Evolutionary conservation across 2,113 vertebrate genomes (phyloP), one percentile per base, ranked within the genome.

Genomic region (Saccopteryx bilineata): DNA sequence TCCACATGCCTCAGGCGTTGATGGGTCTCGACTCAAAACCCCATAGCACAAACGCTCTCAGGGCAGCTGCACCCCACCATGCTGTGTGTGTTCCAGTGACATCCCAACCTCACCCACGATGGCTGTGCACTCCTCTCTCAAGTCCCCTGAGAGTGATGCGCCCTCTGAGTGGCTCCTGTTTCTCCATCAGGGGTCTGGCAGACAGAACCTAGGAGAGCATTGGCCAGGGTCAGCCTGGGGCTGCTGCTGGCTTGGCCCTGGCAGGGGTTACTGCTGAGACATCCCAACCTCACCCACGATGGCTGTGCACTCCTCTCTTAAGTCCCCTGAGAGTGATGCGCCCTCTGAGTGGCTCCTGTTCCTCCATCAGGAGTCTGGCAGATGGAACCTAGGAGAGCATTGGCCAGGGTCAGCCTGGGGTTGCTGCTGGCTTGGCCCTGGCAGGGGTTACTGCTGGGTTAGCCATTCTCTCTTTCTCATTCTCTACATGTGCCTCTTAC

Each of bases 401-500:
- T n/a, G 50, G 54, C 23, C 24, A 21, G 14, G 10, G 63, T 17
- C 56, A 58, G 63, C 24, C 31, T 1, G 2, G 61, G 48, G 65
- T 48, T 76, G 13, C 6, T 76, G 87, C 48, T 75, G 90, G 61
- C 12, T n/a, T n/a, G 74, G 95, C 28, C 50, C 60, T 23, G 39
- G 2, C 31, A 83, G 31, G 21, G 31, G 8, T 8, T 65, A 58
- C 39, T 24, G 24, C 63, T 90, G 88, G 89, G 39, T 85, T 58
- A 58, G 61, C 48, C 1, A 0, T 11, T 54, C 63, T 26, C 18
- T 83, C 56, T 50, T 75, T 52, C 50, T 14, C 52, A 11, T 93
- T 96, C 95, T 88, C 75, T 68, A 76, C 76, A 56, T 92, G 65
- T 94, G 11, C n/a, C 66, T 21, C 31, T 90, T 71, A 28, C 8